Conservation (phyloP, 2,888 invertebrate genomes). For the Lingula anatina region DNA sequence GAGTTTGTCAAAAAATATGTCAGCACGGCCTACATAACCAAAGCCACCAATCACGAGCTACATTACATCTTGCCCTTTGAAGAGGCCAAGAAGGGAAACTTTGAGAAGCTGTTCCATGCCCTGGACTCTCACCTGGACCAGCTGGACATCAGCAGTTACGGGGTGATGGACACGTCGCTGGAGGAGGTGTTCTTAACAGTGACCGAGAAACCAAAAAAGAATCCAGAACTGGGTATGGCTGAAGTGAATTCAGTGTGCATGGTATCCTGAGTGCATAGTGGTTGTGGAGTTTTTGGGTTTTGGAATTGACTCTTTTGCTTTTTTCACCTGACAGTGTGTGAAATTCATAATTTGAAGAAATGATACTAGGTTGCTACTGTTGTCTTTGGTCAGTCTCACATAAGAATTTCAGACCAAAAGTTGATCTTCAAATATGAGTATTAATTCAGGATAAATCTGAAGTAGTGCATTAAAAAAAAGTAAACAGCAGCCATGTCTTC, state of each 20-base stretch:
- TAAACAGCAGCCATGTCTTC: no score
- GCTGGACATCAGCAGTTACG: conserved; percentile 5
- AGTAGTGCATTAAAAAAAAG: no score
- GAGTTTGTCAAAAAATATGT: conserved; percentile 38
- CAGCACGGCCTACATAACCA: conserved; percentile 36
- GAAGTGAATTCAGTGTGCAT: background rate
- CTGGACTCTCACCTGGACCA: conserved; percentile 2
- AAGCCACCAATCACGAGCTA: no score
- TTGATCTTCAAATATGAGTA: no score
- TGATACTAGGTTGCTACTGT: no score
- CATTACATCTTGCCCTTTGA: conserved; percentile 20
- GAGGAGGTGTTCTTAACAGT: conserved; percentile 44
- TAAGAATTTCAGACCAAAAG: no score
- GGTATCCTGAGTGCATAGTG: background rate
- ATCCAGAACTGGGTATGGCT: conserved; percentile 9
- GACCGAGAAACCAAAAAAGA: conserved; percentile 35
- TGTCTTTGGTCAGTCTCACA: no score
- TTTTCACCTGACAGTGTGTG: no score
- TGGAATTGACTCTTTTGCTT: no score
- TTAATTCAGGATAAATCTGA: no score
- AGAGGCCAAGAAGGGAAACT: conserved; percentile 33
- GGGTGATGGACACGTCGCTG: conserved; percentile 6
- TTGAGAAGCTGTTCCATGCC: conserved; percentile 2
- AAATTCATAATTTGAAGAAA: no score
- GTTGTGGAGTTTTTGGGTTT: no score